phyloP scores from a whole-genome alignment of 2,888 invertebrate genomes.

The Coenonympha glycerion region DNA sequence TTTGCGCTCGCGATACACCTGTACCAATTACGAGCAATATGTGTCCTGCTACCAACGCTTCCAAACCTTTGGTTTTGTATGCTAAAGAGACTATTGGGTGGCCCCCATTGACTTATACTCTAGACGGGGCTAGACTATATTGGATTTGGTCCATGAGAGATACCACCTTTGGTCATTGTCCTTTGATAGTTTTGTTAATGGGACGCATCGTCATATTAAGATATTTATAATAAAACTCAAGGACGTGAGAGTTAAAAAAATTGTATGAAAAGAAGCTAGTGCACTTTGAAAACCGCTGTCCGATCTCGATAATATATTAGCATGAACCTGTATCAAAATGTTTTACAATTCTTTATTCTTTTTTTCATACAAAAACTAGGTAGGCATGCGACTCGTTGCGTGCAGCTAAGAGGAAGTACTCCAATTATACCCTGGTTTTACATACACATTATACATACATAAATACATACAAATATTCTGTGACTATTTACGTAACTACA shows the following conservation, averaged over 20 bases:
- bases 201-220: too few relatives aligned
- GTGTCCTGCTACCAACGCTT: constrained; percentile 34
- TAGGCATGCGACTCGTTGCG: neutral
- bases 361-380: constrained; percentile 6
- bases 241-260: too few relatives aligned
- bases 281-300: neutral
- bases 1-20: constrained; percentile 35
- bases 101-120: too few relatives aligned
- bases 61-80: neutral
- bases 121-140: too few relatives aligned
- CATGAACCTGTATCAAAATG: constrained; percentile 9
- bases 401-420: neutral
- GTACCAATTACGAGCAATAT: constrained; percentile 46
- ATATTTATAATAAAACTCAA: neutral
- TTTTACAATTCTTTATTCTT: neutral
- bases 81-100: too few relatives aligned
- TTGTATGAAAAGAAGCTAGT: neutral
- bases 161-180: too few relatives aligned
- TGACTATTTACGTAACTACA: neutral
- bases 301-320: constrained; percentile 4
- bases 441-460: too few relatives aligned
- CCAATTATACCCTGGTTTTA: constrained; percentile 7
- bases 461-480: too few relatives aligned
- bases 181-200: too few relatives aligned
- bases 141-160: too few relatives aligned